A percentile compares a stretch with the other conserved stretches of the same genome.
Conservation (phyloP, 2,113 vertebrate species). For the Promerops cafer region DNA sequence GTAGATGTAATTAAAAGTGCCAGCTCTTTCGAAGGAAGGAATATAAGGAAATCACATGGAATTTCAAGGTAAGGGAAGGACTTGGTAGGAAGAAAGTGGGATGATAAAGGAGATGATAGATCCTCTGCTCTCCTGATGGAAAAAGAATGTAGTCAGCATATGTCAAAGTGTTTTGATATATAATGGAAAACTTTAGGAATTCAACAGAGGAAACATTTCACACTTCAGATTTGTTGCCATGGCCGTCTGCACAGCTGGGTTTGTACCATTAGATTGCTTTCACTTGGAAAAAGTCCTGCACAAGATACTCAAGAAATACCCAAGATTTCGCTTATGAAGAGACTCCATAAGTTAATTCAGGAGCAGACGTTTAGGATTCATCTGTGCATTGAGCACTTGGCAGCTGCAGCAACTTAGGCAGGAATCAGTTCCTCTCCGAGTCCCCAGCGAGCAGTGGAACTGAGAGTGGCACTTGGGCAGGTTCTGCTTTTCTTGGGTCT, state of each 20-base stretch:
- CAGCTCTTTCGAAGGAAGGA: neutral
- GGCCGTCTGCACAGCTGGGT: neutral
- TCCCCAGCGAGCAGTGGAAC: neutral
- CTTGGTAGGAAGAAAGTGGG: neutral
- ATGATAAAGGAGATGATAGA: neutral
- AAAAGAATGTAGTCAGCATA: neutral
- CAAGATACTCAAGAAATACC: neutral
- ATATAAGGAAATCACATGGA: neutral
- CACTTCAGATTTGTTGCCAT: neutral
- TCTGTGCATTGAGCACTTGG: neutral
- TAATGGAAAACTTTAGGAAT: neutral
- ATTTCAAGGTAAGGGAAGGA: neutral
- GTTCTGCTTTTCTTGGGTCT: neutral
- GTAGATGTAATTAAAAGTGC: neutral
- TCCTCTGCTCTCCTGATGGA: neutral
- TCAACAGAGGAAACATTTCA: neutral
- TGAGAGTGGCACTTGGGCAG: neutral
- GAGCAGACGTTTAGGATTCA: neutral
- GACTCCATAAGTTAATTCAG: neutral
- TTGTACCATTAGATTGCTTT: neutral
- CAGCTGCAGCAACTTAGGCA: neutral
- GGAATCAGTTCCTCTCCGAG: neutral
- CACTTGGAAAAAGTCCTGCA: neutral
- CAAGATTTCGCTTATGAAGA: neutral
- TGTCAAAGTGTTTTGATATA: neutral